phyloP scores from a whole-genome alignment of 2,797 vertebrate genomes.

The Diplodus sargus region DNA sequence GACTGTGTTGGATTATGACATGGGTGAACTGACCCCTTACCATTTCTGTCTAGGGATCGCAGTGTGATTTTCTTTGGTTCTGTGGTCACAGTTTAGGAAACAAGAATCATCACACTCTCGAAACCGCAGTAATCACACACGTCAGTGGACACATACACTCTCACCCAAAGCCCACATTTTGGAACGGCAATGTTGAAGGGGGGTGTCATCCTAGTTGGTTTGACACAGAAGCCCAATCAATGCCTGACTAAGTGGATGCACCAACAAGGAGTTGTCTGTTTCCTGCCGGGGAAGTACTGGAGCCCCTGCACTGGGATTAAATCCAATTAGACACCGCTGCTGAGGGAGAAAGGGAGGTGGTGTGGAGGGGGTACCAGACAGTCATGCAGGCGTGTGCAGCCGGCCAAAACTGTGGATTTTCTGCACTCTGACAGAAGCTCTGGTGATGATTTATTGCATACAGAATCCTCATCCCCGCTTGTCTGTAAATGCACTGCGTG shows the following conservation, averaged over 20 bases:
- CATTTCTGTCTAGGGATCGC: neutral
- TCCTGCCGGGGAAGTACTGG: conserved; percentile 32
- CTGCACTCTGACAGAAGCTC: conserved; percentile 40
- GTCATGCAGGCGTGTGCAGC: conserved; percentile 25
- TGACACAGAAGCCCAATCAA: conserved; percentile 49
- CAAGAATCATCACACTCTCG: neutral
- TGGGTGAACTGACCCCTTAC: neutral
- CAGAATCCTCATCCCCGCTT: conserved; percentile 1
- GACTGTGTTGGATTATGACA: too few relatives aligned
- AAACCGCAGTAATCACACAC: conserved; percentile 1
- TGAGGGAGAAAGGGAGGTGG: conserved; percentile 28
- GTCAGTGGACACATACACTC: neutral
- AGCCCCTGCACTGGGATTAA: conserved; percentile 56
- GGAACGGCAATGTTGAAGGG: neutral
- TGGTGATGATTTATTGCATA: conserved; percentile 40
- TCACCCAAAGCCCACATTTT: neutral
- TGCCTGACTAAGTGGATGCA: conserved; percentile 38
- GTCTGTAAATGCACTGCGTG: conserved; percentile 32
- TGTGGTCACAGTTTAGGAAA: neutral
- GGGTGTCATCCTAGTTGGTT: conserved; percentile 22
- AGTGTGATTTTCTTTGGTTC: neutral
- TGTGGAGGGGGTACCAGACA: neutral
- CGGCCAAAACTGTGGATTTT: conserved; percentile 19
- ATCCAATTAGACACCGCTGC: conserved; percentile 48
- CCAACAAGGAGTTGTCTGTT: conserved; percentile 28